phyloP scores from a whole-genome alignment of 1,140 invertebrate genomes.

The Choristoneura fumiferana region DNA sequence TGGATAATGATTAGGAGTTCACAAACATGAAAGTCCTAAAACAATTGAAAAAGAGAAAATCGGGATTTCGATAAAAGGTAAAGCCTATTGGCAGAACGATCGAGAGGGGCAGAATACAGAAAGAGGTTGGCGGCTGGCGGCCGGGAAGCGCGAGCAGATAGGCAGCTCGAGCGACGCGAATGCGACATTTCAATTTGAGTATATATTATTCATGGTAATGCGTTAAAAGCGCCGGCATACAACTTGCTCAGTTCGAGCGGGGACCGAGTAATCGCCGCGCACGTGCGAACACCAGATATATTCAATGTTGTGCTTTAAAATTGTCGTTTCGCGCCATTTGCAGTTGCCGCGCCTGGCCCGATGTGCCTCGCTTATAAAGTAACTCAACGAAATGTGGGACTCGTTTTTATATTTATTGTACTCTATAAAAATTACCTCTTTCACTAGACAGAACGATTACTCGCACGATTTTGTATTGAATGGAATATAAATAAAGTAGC shows the following conservation, averaged over 20 bases:
- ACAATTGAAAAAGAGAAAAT: constrained; percentile 31
- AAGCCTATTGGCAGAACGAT: constrained; percentile 61
- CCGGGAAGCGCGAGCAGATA: constrained; percentile 42
- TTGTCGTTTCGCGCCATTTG: constrained; percentile 73
- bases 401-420: constrained; percentile 54
- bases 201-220: constrained; percentile 78
- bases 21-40: constrained; percentile 19
- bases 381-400: constrained; percentile 53
- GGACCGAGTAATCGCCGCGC: constrained; percentile 63
- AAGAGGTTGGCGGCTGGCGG: constrained; percentile 43
- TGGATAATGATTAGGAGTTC: neutral
- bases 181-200: constrained; percentile 77
- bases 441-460: constrained; percentile 33
- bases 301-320: constrained; percentile 73
- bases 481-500: neutral
- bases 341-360: constrained; percentile 45
- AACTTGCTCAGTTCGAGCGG: constrained; percentile 51
- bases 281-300: constrained; percentile 60
- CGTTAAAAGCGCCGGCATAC: constrained; percentile 71
- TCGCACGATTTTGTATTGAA: neutral
- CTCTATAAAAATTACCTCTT: constrained; percentile 41
- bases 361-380: constrained; percentile 69
- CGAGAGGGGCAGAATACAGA: constrained; percentile 50
- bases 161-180: constrained; percentile 63
- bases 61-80: constrained; percentile 49